Conservation (phyloP, 1,140 invertebrate genomes). For the Maniola jurtina region DNA sequence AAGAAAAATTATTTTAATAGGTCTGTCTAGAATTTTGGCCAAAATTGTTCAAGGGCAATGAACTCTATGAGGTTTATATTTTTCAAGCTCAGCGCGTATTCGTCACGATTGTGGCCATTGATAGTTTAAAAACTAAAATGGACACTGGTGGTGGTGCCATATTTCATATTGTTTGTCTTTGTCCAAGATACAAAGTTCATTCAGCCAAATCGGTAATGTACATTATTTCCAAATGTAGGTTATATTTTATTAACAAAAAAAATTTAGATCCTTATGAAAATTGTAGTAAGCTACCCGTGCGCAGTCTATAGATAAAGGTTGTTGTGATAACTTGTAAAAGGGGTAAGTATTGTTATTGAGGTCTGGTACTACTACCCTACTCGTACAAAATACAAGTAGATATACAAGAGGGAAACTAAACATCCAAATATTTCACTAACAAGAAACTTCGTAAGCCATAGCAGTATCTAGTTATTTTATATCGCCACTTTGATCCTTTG, state of each 20-base stretch:
- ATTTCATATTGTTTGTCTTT: no score
- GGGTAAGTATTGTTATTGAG: no score
- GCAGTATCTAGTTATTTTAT: constrained; percentile 45
- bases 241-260: no score
- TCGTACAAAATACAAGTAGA: neutral
- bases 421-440: constrained; percentile 11
- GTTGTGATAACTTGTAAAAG: no score
- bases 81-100: constrained; percentile 36
- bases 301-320: no score
- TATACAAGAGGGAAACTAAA: neutral
- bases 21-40: constrained; percentile 17
- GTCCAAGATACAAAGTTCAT: no score
- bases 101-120: constrained; percentile 36
- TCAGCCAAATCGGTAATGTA: no score
- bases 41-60: constrained; percentile 28
- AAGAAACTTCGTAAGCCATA: constrained; percentile 15
- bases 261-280: no score
- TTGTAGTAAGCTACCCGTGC: no score
- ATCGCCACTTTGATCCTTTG: constrained; percentile 48
- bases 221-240: no score
- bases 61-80: constrained; percentile 33
- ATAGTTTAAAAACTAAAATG: neutral
- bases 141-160: no score
- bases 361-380: neutral
- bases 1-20: neutral